Evolutionary conservation across 2,797 vertebrate genomes (phyloP).

Genomic region (Pterois miles): DNA sequence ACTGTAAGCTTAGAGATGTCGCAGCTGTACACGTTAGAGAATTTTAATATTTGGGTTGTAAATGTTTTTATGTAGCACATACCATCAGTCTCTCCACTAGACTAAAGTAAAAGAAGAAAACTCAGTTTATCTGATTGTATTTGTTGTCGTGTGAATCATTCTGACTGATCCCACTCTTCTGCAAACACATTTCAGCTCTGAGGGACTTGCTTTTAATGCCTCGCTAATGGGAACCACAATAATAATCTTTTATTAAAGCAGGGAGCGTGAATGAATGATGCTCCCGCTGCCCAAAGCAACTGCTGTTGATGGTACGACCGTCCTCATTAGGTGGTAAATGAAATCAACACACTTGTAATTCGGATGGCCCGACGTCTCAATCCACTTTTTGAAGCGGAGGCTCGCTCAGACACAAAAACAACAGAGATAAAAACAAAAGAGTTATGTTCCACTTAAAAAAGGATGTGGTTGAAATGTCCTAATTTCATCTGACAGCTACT

Average conservation of each 20-base stretch:
- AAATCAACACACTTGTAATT: background rate
- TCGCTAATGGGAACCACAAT: background rate
- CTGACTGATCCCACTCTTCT: background rate
- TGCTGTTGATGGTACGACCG: background rate
- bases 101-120: background rate
- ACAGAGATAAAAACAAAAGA: background rate
- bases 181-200: background rate
- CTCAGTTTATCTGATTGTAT: background rate
- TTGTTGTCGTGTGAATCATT: no score
- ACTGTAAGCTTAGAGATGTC: background rate
- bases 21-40: background rate
- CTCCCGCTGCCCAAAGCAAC: background rate
- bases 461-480: background rate
- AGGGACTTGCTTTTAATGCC: background rate
- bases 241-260: background rate
- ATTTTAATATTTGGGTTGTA: background rate
- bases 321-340: background rate
- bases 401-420: background rate
- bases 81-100: background rate
- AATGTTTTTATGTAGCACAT: background rate
- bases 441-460: background rate
- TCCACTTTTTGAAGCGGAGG: background rate
- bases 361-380: background rate
- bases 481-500: background rate
- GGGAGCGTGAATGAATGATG: background rate